Evolutionary conservation across 2,888 invertebrate species (phyloP).

Genomic region (Leucania comma): DNA sequence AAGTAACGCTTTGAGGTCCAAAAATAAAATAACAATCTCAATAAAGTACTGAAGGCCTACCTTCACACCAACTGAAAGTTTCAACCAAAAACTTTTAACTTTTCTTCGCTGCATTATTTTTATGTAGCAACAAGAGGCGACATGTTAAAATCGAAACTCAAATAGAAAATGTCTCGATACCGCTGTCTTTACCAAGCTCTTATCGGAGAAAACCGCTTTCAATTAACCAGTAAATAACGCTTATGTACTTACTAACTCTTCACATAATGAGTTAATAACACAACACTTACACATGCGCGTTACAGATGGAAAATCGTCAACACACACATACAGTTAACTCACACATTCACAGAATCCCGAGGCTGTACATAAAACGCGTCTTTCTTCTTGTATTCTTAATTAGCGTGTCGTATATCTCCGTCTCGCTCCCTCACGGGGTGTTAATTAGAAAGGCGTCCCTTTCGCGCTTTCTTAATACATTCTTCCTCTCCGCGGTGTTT

Average conservation of each 20-base stretch:
- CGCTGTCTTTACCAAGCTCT: slow-evolving; percentile 82
- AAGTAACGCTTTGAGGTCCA: slow-evolving; percentile 16
- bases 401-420: slow-evolving; percentile 89
- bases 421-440: slow-evolving; percentile 85
- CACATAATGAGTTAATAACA: slow-evolving; percentile 90
- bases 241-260: slow-evolving; percentile 88
- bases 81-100: slow-evolving; percentile 50
- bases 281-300: slow-evolving; percentile 83
- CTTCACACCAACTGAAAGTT: slow-evolving; percentile 49
- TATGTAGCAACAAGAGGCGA: slow-evolving; percentile 56
- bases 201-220: slow-evolving; percentile 87
- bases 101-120: slow-evolving; percentile 48
- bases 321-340: slow-evolving; percentile 76
- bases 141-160: slow-evolving; percentile 75
- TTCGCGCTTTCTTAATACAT: slow-evolving; percentile 91
- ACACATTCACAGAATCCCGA: slow-evolving; percentile 81
- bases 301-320: slow-evolving; percentile 80
- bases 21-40: slow-evolving; percentile 42
- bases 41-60: slow-evolving; percentile 30
- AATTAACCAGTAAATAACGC: slow-evolving; percentile 89
- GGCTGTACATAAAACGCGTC: slow-evolving; percentile 89
- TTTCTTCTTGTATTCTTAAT: slow-evolving; percentile 94
- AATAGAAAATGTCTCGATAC: slow-evolving; percentile 73
- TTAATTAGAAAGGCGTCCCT: slow-evolving; percentile 88
- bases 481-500: slow-evolving; percentile 91